Conservation (phyloP, 2,797 vertebrate genomes). For the Silurus aristotelis region DNA sequence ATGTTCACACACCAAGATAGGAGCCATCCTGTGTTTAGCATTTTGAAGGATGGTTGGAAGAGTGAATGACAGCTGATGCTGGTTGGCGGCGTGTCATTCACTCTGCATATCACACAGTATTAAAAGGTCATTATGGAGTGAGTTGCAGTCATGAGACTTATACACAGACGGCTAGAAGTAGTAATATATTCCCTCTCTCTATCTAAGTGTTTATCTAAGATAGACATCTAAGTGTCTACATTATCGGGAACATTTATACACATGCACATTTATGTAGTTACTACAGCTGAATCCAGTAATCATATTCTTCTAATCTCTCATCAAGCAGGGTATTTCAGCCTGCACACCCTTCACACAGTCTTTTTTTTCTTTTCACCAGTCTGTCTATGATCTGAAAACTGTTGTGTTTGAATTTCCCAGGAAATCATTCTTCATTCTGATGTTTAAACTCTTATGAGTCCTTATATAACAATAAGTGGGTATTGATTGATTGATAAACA, state of each 20-base stretch:
- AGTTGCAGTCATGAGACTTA: conserved; percentile 21
- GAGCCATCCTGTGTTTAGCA: conserved; percentile 11
- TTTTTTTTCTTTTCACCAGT: neutral
- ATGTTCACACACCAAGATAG: conserved; percentile 7
- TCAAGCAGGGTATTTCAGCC: neutral
- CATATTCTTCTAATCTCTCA: neutral
- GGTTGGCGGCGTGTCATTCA: conserved; percentile 16
- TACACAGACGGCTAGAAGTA: conserved; percentile 9
- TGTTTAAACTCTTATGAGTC: neutral
- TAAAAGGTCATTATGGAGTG: conserved; percentile 35
- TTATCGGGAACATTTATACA: neutral
- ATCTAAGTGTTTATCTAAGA: no score
- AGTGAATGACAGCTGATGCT: conserved; percentile 23
- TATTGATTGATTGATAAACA: neutral
- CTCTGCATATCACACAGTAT: conserved; percentile 22
- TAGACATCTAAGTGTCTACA: no score
- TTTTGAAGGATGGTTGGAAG: conserved; percentile 6
- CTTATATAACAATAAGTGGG: neutral
- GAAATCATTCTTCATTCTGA: neutral
- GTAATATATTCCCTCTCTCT: conserved; percentile 49
- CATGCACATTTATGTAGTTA: neutral
- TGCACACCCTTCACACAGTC: neutral
- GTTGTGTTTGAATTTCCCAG: neutral
- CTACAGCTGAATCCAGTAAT: neutral
- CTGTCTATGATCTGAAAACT: neutral